phyloP scores from a whole-genome alignment of 1,140 invertebrate species.

The Oncopodura yosiiana region DNA sequence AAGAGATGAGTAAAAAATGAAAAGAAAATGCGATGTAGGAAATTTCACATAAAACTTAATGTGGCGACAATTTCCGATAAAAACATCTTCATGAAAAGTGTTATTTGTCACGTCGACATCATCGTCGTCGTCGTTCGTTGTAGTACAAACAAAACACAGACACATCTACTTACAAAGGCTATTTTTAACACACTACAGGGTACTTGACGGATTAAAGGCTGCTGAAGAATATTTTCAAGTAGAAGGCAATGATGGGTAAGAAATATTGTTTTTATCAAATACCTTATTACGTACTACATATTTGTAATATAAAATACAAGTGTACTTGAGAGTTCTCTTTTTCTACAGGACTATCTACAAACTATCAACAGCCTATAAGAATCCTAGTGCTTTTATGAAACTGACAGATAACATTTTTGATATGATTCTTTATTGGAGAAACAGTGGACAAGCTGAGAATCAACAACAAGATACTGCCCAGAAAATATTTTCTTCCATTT shows the following conservation, averaged over 20 bases:
- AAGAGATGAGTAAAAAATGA: too few relatives aligned
- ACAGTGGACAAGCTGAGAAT: background rate
- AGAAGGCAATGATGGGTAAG: conserved; percentile 19
- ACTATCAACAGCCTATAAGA: conserved; percentile 19
- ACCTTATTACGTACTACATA: background rate
- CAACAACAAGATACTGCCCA: too few relatives aligned
- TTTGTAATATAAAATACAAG: background rate
- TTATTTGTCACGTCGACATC: too few relatives aligned
- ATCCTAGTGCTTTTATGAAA: conserved; percentile 25
- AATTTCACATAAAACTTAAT: too few relatives aligned
- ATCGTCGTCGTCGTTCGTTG: too few relatives aligned
- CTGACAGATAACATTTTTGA: conserved; percentile 26
- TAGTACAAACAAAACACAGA: too few relatives aligned
- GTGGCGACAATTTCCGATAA: too few relatives aligned
- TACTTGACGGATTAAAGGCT: conserved; percentile 22
- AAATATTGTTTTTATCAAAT: background rate
- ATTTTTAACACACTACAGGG: conserved; percentile 12
- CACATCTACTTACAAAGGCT: too few relatives aligned
- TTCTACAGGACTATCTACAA: background rate
- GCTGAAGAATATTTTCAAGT: conserved; percentile 23
- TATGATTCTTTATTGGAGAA: conserved; percentile 11
- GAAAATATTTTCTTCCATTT: conserved; percentile 14
- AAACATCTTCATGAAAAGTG: too few relatives aligned
- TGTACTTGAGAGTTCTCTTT: background rate
- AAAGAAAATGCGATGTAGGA: too few relatives aligned